Evolutionary conservation across 2,888 invertebrate species (phyloP).

Genomic region (Allacma fusca): DNA sequence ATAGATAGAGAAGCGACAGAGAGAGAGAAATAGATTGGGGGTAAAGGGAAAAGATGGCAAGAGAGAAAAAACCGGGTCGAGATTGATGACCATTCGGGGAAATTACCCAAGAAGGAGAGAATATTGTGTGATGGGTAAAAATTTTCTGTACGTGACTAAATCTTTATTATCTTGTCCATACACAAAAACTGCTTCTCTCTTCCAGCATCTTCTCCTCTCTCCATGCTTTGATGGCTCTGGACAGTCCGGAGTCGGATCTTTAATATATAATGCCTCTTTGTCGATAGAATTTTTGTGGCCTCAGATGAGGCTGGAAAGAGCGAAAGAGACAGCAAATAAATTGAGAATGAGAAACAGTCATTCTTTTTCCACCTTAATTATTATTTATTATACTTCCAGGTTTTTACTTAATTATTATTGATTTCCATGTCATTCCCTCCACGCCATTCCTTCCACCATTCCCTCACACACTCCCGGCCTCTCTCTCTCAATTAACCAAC

Average conservation of each 20-base stretch:
- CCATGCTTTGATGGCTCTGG: neutral
- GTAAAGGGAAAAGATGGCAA: conserved; percentile 32
- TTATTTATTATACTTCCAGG: conserved; percentile 43
- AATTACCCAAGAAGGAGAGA: conserved; percentile 48
- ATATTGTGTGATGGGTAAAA: conserved; percentile 48
- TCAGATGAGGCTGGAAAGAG: conserved; percentile 12
- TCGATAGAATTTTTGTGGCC: conserved; percentile 25
- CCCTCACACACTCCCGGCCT: neutral
- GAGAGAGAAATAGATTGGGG: conserved; percentile 40
- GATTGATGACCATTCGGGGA: conserved; percentile 50
- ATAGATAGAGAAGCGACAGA: conserved; percentile 30
- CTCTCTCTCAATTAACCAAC: conserved; percentile 8
- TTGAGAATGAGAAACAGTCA: conserved; percentile 41
- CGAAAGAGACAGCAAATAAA: conserved; percentile 40
- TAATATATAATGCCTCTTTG: conserved; percentile 24
- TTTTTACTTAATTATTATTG: conserved; percentile 46
- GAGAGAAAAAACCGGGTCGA: conserved; percentile 47
- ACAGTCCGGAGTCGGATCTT: conserved; percentile 3
- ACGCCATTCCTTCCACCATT: conserved; percentile 23
- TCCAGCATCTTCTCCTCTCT: neutral
- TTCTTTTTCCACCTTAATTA: conserved; percentile 46
- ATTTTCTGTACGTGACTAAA: conserved; percentile 48
- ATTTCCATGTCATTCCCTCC: conserved; percentile 22
- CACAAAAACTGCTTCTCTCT: conserved; percentile 23
- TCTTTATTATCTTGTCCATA: conserved; percentile 45